A percentile compares a stretch with the other conserved stretches of the same genome.
phyloP scores from a whole-genome alignment of 2,113 vertebrate species.

The Hoplias malabaricus region DNA sequence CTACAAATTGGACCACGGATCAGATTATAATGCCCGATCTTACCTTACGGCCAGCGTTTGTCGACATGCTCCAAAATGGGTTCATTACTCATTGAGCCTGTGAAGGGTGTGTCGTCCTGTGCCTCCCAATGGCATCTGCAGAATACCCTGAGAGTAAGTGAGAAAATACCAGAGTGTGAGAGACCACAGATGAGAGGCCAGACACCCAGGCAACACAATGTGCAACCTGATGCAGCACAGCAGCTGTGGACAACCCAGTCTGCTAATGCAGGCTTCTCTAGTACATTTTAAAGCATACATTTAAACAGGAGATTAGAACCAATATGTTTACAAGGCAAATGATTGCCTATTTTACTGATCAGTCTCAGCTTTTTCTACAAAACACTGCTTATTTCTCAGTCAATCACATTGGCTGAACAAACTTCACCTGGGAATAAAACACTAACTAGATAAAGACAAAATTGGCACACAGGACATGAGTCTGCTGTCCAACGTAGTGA shows the following conservation, averaged over 20 bases:
- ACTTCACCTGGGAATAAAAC: neutral
- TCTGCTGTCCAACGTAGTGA: neutral
- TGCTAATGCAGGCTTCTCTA: neutral
- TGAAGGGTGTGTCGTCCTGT: conserved; percentile 53
- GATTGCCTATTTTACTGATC: too few relatives aligned
- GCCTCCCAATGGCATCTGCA: conserved; percentile 60
- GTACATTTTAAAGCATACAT: neutral
- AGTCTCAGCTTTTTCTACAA: too few relatives aligned
- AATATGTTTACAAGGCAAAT: too few relatives aligned
- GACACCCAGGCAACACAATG: conserved; percentile 38
- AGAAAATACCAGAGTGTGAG: neutral
- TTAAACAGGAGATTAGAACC: too few relatives aligned
- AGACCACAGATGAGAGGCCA: neutral
- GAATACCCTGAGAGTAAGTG: conserved; percentile 34
- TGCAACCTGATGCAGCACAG: conserved; percentile 36
- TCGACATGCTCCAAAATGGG: conserved; percentile 98
- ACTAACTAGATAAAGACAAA: neutral
- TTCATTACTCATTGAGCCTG: conserved; percentile 87
- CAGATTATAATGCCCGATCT: neutral
- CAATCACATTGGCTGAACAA: too few relatives aligned
- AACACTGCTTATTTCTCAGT: too few relatives aligned
- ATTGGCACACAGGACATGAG: neutral
- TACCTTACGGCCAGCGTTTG: conserved; percentile 90
- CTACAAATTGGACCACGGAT: neutral
- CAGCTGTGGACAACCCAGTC: conserved; percentile 44